A percentile compares a stretch with the other conserved stretches of the same genome.
phyloP scores from a whole-genome alignment of 2,113 vertebrate species.

The Halcyon malimbica region DNA sequence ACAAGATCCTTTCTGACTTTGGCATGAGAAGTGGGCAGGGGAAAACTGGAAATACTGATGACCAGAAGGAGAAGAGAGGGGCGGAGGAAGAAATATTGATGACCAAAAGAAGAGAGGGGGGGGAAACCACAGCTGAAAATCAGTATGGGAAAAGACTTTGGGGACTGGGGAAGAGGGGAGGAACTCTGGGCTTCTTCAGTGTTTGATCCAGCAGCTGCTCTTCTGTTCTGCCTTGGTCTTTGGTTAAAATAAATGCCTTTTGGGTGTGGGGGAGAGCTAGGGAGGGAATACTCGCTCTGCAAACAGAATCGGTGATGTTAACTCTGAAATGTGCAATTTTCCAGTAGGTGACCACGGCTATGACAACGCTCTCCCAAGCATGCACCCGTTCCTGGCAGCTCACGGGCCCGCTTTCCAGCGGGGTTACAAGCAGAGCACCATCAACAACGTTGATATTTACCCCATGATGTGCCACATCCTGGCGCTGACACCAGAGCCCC shows the following conservation, averaged over 20 bases:
- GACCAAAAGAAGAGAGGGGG: neutral
- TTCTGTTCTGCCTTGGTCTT: neutral
- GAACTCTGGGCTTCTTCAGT: neutral
- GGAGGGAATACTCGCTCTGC: rapidly evolving
- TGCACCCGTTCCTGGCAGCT: slow-evolving; percentile 94
- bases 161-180: neutral
- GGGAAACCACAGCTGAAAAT: neutral
- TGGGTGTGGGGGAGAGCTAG: rapidly evolving
- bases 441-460: slow-evolving; percentile 91
- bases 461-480: slow-evolving; percentile 94
- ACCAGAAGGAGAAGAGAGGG: neutral
- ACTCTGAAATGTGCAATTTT: neutral
- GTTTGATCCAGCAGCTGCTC: neutral
- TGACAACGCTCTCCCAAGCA: slow-evolving; percentile 88
- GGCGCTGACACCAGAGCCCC: slow-evolving; percentile 77
- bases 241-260: rapidly evolving
- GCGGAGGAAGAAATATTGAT: neutral
- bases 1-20: neutral
- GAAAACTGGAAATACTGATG: neutral
- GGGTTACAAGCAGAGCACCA: slow-evolving; percentile 65
- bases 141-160: neutral
- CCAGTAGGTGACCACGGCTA: slow-evolving; percentile 96
- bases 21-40: neutral
- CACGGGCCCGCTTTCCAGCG: slow-evolving; percentile 85
- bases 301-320: neutral